Conservation (phyloP, 2,888 invertebrate genomes). For the Colostygia pectinataria region DNA sequence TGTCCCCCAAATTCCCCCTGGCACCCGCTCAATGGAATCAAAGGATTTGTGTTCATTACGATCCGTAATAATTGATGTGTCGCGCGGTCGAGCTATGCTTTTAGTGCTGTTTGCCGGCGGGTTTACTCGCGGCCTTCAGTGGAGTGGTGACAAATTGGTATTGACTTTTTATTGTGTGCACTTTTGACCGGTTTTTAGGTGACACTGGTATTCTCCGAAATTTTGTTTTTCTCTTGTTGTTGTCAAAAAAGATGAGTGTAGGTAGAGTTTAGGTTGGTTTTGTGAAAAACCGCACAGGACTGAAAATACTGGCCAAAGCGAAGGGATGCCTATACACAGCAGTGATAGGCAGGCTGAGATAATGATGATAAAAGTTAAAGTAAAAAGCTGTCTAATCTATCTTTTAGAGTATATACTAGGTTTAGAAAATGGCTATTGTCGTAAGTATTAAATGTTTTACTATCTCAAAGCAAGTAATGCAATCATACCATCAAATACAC, state of each 20-base stretch:
- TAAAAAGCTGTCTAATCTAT: too few relatives aligned
- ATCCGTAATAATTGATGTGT: slow-evolving; percentile 74
- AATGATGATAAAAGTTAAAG: too few relatives aligned
- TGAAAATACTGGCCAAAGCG: too few relatives aligned
- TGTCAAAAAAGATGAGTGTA: too few relatives aligned
- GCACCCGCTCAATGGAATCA: slow-evolving; percentile 80
- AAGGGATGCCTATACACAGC: too few relatives aligned
- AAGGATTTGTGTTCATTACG: slow-evolving; percentile 81
- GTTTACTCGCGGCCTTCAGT: slow-evolving; percentile 6
- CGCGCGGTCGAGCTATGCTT: slow-evolving; percentile 39
- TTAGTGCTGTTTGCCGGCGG: slow-evolving; percentile 29
- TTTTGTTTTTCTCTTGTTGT: too few relatives aligned
- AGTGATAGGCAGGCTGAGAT: too few relatives aligned
- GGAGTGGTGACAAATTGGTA: slow-evolving; percentile 11
- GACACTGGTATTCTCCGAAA: background rate
- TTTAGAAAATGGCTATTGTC: too few relatives aligned
- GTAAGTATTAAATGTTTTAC: too few relatives aligned
- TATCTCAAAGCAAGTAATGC: slow-evolving; percentile 1
- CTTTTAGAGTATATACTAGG: too few relatives aligned
- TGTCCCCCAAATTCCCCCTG: slow-evolving; percentile 50
- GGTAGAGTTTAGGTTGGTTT: too few relatives aligned
- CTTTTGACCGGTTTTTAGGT: slow-evolving; percentile 1
- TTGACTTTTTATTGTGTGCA: slow-evolving; percentile 9
- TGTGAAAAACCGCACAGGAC: too few relatives aligned
- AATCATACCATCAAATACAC: slow-evolving; percentile 35